These are phyloP conservation scores for Loxodonta africana DNA, from an alignment of 2,113 vertebrate species.

Conservation along the genomic window DNA sequence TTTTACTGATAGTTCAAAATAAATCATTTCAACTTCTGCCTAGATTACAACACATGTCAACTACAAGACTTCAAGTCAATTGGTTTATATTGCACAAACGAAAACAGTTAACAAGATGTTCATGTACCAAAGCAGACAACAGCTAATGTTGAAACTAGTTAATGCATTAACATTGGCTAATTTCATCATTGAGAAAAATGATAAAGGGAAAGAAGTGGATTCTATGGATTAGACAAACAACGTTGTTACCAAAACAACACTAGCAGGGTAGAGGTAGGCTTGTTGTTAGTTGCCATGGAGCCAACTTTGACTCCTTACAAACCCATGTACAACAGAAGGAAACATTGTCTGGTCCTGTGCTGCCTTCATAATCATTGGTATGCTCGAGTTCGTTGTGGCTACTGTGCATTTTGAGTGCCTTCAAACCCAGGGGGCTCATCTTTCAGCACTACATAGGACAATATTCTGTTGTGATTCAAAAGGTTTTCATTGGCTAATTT, in stretches of 20 bases:
- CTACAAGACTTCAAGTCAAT: background rate
- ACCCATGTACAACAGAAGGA: background rate
- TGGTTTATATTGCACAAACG: background rate
- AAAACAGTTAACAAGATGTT: background rate
- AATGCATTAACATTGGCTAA: background rate
- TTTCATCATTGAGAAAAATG: background rate
- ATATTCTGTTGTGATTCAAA: background rate
- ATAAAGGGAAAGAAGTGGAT: background rate
- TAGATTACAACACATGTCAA: background rate
- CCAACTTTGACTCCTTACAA: too few relatives aligned
- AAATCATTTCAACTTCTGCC: slow-evolving; percentile 26
- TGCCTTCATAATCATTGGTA: too few relatives aligned
- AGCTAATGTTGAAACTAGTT: background rate
- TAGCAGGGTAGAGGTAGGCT: background rate
- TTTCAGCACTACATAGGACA: too few relatives aligned
- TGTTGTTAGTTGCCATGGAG: too few relatives aligned
- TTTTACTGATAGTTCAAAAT: background rate
- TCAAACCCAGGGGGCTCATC: too few relatives aligned
- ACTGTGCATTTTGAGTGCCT: too few relatives aligned
- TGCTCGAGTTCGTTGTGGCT: too few relatives aligned
- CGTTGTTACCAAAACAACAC: background rate
- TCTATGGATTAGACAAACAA: background rate
- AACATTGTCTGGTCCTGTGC: background rate
- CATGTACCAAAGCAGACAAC: background rate
- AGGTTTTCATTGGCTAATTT: background rate